A percentile compares a stretch with the other conserved stretches of the same genome.
These are phyloP conservation scores for Onychomys arenicola DNA, from an alignment of 2,797 vertebrate genomes.

Conservation along the genomic window DNA sequence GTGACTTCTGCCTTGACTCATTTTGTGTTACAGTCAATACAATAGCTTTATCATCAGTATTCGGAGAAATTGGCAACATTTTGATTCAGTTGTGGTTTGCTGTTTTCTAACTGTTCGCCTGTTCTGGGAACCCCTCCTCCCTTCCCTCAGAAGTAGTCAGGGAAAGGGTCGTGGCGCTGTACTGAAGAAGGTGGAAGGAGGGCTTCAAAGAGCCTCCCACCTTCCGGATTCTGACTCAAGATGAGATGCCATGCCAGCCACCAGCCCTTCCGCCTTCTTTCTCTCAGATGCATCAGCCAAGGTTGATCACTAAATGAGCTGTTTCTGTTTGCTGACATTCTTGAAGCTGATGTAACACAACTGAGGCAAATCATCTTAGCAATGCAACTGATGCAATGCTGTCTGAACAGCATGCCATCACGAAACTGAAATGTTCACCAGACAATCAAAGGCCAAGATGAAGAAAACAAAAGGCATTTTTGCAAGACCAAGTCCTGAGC, in stretches of 20 bases:
- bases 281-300: not conserved
- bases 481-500: not conserved
- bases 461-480: conserved; percentile 34
- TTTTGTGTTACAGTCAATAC: not conserved
- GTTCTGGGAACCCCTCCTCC: conserved; percentile 38
- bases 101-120: not conserved
- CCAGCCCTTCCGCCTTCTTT: not conserved
- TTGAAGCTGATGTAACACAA: conserved; percentile 52
- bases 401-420: conserved; percentile 61
- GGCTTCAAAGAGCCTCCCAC: not conserved
- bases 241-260: not conserved
- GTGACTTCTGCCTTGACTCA: not conserved
- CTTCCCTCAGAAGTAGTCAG: not conserved
- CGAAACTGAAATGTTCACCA: conserved; percentile 62
- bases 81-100: conserved; percentile 31
- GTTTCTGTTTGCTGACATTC: conserved; percentile 64
- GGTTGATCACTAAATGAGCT: conserved; percentile 44
- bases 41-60: not conserved
- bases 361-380: conserved; percentile 50
- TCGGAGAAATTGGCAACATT: conserved; percentile 36
- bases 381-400: conserved; percentile 58
- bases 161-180: not conserved
- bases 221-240: not conserved
- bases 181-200: not conserved
- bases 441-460: conserved; percentile 55